Evolutionary conservation across 2,113 vertebrate species (phyloP).

Genomic region (Poeciliopsis occidentalis): DNA sequence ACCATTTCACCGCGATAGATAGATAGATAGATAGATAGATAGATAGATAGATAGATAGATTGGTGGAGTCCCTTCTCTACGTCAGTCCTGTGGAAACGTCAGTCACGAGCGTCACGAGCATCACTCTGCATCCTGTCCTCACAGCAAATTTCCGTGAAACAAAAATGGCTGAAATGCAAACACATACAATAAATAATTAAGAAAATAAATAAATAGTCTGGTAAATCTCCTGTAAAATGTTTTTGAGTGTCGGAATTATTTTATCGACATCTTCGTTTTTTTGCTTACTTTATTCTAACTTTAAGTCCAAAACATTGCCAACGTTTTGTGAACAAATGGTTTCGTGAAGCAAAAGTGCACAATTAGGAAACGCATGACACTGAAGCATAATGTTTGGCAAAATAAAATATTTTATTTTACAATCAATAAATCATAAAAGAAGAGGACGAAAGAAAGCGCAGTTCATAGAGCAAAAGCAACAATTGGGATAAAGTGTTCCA

Average conservation of each 20-base stretch:
- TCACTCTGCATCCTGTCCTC: conserved; percentile 51
- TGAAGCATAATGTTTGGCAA: conserved; percentile 23
- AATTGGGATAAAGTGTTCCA: background rate
- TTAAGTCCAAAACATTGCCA: background rate
- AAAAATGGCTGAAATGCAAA: background rate
- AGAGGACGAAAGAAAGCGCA: background rate
- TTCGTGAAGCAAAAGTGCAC: background rate
- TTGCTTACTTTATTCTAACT: background rate
- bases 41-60: conserved; percentile 28
- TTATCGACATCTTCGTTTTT: background rate
- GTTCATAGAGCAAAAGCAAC: background rate
- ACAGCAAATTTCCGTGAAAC: background rate
- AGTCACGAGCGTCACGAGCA: conserved; percentile 58
- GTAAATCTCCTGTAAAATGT: background rate
- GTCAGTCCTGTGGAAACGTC: conserved; percentile 20
- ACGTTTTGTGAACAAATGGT: too few species aligned
- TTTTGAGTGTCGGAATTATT: background rate
- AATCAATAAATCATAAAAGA: conserved; percentile 6
- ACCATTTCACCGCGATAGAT: conserved; percentile 12
- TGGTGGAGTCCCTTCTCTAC: conserved; percentile 12
- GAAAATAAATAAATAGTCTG: background rate
- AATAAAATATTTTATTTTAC: conserved; percentile 48
- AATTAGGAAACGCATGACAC: background rate
- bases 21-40: conserved; percentile 26
- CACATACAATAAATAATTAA: background rate